These are phyloP conservation scores for Grammomys surdaster DNA, from an alignment of 2,113 vertebrate species.

Conservation along the genomic window DNA sequence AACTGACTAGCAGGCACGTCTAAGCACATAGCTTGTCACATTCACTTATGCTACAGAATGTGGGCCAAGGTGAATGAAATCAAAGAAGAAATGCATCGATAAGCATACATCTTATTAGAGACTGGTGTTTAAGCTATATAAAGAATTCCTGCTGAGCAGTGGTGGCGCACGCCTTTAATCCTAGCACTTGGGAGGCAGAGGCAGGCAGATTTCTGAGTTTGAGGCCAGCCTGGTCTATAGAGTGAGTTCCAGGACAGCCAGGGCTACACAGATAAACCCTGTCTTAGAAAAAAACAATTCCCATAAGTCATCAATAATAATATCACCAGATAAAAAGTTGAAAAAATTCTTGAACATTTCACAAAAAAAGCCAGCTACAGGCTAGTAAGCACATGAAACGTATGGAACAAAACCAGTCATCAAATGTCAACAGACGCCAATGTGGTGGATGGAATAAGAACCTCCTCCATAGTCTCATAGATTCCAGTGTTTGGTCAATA, in stretches of 20 bases:
- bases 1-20: neutral
- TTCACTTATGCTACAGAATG: neutral
- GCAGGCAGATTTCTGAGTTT: no score
- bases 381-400: neutral
- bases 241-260: no score
- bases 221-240: no score
- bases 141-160: neutral
- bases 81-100: slow-evolving; percentile 4
- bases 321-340: neutral
- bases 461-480: neutral
- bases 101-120: neutral
- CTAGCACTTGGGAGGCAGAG: no score
- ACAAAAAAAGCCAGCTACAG: neutral
- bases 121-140: neutral
- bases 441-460: neutral
- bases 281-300: neutral
- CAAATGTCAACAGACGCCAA: neutral
- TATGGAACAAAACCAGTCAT: neutral
- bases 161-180: no score
- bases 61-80: neutral
- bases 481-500: neutral
- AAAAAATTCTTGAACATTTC: neutral
- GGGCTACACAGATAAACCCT: no score
- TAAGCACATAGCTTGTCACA: neutral
- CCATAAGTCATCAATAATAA: neutral